Conservation (phyloP, 2,797 vertebrate species). For the Picus viridis region DNA sequence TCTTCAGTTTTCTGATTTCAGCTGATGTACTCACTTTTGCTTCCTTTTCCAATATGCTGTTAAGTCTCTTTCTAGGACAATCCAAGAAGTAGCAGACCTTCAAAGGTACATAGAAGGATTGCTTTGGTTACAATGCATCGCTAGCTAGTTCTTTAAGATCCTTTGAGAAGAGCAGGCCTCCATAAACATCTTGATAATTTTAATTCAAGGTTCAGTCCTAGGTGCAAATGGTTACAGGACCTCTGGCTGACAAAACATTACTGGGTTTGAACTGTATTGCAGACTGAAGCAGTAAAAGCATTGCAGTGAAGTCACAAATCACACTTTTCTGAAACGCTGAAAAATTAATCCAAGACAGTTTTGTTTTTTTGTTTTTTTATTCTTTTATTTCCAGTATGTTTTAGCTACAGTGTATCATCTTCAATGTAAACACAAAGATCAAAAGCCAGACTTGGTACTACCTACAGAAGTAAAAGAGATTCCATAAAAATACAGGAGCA, state of each 20-base stretch:
- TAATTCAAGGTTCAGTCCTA: neutral
- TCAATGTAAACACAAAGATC: neutral
- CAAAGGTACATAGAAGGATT: neutral
- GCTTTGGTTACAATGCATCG: neutral
- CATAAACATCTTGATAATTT: neutral
- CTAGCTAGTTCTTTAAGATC: neutral
- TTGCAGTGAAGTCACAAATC: neutral
- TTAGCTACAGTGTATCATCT: neutral
- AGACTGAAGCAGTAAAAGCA: neutral
- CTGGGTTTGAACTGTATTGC: neutral
- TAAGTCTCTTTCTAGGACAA: neutral
- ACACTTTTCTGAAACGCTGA: neutral
- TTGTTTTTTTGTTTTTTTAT: too few relatives aligned
- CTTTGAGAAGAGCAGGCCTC: neutral
- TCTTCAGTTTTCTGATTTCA: slow-evolving; percentile 1
- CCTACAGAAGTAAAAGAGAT: neutral
- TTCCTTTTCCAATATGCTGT: neutral
- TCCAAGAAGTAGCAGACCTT: neutral
- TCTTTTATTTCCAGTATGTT: neutral
- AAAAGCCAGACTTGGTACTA: neutral
- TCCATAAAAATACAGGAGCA: neutral
- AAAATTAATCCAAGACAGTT: neutral
- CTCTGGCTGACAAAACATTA: neutral
- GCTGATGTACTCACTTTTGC: neutral
- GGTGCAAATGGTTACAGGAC: neutral